Conservation (phyloP, 2,113 vertebrate genomes). For the Gopherus flavomarginatus region DNA sequence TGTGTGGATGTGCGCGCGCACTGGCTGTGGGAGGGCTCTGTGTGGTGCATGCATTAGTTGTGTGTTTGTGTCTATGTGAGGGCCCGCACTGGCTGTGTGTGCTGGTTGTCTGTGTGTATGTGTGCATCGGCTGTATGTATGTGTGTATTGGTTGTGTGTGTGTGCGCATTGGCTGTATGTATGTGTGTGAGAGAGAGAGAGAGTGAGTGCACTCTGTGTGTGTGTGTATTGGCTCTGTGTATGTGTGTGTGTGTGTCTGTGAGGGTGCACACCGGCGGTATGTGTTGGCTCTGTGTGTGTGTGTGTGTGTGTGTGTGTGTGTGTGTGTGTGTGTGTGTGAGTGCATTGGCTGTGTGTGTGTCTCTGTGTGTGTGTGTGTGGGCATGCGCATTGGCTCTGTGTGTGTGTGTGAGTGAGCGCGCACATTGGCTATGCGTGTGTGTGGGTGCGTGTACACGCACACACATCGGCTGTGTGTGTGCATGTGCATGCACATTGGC, state of each 20-base stretch:
- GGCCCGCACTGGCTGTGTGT: background rate
- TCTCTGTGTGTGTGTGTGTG: background rate
- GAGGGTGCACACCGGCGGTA: no score
- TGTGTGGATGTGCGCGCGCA: background rate
- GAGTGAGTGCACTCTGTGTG: no score
- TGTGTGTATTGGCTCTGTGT: fast-evolving
- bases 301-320: fast-evolving
- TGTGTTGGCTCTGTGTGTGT: background rate
- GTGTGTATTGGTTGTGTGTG: no score
- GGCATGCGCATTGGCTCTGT: no score
- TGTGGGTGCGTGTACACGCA: no score
- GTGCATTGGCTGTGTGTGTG: fast-evolving
- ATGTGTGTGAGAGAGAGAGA: no score
- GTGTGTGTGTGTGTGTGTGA: background rate
- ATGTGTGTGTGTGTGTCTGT: fast-evolving
- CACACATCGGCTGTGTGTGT: fast-evolving
- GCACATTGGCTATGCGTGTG: fast-evolving
- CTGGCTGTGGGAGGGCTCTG: no score
- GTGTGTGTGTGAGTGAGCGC: no score
- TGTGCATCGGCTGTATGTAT: background rate
- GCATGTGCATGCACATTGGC: background rate
- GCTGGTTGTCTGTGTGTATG: background rate
- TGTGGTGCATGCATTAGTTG: no score
- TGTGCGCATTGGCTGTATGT: no score
- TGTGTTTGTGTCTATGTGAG: background rate